Percentiles rank a stretch among this genome's conserved stretches.
Evolutionary conservation across 35 echinoderm and acorn worm genomes (phyloP).

Genomic region (Lytechinus pictus): DNA sequence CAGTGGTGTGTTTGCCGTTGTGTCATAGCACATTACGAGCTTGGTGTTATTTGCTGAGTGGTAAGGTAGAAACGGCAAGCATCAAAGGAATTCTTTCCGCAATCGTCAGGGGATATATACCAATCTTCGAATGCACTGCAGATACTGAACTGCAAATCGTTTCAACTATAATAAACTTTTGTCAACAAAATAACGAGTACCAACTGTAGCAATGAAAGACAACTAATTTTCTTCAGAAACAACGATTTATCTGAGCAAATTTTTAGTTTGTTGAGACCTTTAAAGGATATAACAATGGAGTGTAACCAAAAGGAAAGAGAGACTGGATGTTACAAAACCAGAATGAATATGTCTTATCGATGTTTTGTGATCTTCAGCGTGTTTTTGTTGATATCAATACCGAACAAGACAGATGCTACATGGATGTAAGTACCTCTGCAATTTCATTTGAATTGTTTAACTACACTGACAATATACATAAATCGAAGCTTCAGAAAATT

Average conservation of each 20-base stretch:
- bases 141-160: not conserved
- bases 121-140: not conserved
- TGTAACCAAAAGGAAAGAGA: not conserved
- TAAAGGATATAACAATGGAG: constrained; percentile 19
- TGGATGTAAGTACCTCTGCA: constrained; percentile 22
- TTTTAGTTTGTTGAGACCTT: not conserved
- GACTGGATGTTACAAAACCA: not conserved
- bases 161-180: not conserved
- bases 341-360: not conserved
- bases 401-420: not conserved
- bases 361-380: not conserved
- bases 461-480: too few species aligned
- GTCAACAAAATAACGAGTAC: not conserved
- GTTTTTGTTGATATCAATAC: not conserved
- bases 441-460: too few species aligned
- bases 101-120: constrained; percentile 31
- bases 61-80: constrained; percentile 4
- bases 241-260: not conserved
- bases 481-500: too few species aligned
- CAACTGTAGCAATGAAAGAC: not conserved
- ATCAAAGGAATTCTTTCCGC: not conserved
- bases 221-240: not conserved
- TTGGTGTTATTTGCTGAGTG: not conserved
- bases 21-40: not conserved
- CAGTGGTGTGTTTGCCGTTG: not conserved